Base-by-base conservation (phyloP, 2,797 vertebrate species). In the Mallotus villosus region DNA sequence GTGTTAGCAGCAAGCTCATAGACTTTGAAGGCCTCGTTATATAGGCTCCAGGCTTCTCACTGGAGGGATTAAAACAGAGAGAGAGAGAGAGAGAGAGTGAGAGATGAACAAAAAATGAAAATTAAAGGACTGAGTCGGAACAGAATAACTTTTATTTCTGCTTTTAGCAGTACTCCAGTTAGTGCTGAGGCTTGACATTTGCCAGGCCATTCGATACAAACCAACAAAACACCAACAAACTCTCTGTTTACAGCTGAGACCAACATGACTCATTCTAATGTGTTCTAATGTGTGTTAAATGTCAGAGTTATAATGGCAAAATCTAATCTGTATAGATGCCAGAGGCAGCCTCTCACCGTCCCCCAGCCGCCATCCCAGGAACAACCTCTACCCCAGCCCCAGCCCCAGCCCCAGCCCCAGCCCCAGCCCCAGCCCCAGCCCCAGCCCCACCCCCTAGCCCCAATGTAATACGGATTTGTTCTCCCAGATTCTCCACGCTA, bases 261-360 rank as follows among this genome's bases (percentile, higher is more conserved):
- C 24, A 19, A 53, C 4, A 51, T 67, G 17, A 67, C 24, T 53
- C 46, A n/a, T 67, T 53, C 19, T 16, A 25, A 12, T 67, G 46
- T 53, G 65, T 29, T 67, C 25, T 29, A 53, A 67, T 53, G 65
- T 67, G 46, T 25, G 49, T 17, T 53, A 67, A 53, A 67, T 53
- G 49, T 53, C 49, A 53, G 25, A 27, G 21, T 25, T 25, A 67
- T 67, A 51, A 66, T 66, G 64, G 41, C 17, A 6, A 66, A 49
- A 53, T 53, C 27, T 27, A 7, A 67, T 46, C 51, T 55, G 4
- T 55, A n/a, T 55, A 17, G 51, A n/a, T 55, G 19, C 51, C 19
- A 55, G 17, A 46, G 41, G 41, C 41, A 46, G 41, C 41, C 41
- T 46, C 41, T 46, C 9, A 46, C 41, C 37, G 8, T 11, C 37